Evolutionary conservation across 2,113 vertebrate genomes (phyloP).

Genomic region (Oxyura jamaicensis): DNA sequence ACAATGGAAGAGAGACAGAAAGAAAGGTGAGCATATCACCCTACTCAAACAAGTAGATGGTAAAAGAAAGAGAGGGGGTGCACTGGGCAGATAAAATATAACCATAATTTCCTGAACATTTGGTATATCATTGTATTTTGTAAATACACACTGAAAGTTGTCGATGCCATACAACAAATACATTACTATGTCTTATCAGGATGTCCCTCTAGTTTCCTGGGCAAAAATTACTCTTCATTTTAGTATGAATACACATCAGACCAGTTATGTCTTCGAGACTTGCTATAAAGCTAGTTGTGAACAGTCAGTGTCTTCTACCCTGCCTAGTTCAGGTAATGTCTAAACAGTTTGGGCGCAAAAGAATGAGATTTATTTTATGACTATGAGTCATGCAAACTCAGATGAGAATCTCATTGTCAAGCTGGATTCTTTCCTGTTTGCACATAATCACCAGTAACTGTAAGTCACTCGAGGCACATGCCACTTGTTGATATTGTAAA

Average conservation of each 20-base stretch:
- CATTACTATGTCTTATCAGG: neutral
- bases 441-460: neutral
- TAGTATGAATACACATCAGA: neutral
- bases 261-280: neutral
- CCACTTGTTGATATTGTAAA: neutral
- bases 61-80: neutral
- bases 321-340: neutral
- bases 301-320: neutral
- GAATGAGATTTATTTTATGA: neutral
- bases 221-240: neutral
- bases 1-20: accelerated
- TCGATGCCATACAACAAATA: neutral
- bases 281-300: neutral
- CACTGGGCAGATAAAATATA: neutral
- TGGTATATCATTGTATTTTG: neutral
- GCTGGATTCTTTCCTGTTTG: neutral
- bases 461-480: neutral
- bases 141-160: neutral
- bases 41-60: neutral
- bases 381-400: neutral
- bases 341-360: neutral
- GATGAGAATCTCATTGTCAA: neutral
- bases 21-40: neutral
- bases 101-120: neutral
- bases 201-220: neutral